phyloP scores from a whole-genome alignment of 2,797 vertebrate species.

The Takifugu ocellatus region DNA sequence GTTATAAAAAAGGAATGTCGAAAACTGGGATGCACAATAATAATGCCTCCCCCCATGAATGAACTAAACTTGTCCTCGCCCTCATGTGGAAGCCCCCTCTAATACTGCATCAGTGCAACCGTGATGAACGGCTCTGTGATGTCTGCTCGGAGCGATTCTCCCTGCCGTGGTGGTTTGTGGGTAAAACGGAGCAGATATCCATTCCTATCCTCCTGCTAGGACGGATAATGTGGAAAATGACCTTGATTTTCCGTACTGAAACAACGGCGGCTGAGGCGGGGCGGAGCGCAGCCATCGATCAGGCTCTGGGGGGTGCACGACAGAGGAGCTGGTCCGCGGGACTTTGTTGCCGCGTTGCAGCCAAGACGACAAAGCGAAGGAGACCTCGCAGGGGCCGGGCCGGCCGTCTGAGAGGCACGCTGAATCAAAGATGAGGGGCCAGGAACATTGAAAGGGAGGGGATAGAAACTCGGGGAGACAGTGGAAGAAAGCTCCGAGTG shows the following conservation, averaged over 20 bases:
- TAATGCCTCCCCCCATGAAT: too few relatives aligned
- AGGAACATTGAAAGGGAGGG: constrained; percentile 48
- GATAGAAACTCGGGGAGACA: constrained; percentile 23
- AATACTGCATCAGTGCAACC: too few relatives aligned
- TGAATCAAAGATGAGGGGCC: constrained; percentile 34
- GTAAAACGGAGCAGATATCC: constrained; percentile 58
- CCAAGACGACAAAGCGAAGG: constrained; percentile 24
- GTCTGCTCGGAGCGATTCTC: constrained; percentile 6
- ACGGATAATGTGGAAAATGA: constrained; percentile 73
- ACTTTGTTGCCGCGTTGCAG: constrained; percentile 40
- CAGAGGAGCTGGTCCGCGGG: constrained; percentile 29
- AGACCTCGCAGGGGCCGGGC: constrained; percentile 18
- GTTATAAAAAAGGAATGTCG: constrained; percentile 23
- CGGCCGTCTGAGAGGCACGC: constrained; percentile 21
- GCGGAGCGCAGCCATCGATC: constrained; percentile 33
- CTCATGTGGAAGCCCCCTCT: too few relatives aligned
- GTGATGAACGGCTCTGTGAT: constrained; percentile 1
- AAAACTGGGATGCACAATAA: background rate
- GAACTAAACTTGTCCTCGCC: too few relatives aligned
- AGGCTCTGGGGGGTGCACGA: constrained; percentile 25
- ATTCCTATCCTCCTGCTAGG: constrained; percentile 62
- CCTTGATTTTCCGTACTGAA: constrained; percentile 67
- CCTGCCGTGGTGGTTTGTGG: constrained; percentile 19
- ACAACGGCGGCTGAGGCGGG: constrained; percentile 24
- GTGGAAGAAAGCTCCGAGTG: constrained; percentile 28